phyloP scores from a whole-genome alignment of 2,113 vertebrate genomes.

The Panthera uncia region DNA sequence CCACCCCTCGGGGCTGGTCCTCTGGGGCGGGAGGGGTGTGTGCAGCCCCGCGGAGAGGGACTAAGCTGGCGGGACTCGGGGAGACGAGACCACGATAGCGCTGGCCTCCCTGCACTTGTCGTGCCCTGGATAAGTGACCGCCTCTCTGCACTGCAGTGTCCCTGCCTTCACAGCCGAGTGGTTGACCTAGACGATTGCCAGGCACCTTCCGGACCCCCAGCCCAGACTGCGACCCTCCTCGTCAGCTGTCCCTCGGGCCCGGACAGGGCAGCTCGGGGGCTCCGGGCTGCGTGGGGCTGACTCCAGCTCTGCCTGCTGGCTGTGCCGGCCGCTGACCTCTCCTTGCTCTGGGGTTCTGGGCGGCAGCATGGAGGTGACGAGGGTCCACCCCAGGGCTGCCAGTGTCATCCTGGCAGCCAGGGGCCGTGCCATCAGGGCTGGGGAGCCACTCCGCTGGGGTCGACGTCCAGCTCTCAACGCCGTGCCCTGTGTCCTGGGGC shows the following conservation, averaged over 20 bases:
- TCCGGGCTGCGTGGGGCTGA: not conserved
- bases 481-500: not conserved
- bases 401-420: not conserved
- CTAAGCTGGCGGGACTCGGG: fast-evolving
- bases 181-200: fast-evolving
- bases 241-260: not conserved
- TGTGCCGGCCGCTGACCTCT: not conserved
- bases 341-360: not conserved
- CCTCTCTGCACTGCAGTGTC: not conserved
- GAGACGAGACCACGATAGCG: fast-evolving
- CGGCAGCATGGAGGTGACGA: not conserved
- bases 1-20: fast-evolving
- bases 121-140: too few relatives aligned
- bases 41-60: not conserved
- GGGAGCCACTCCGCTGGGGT: not conserved
- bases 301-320: too few relatives aligned
- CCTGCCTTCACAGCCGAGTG: too few relatives aligned
- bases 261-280: not conserved
- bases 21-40: not conserved
- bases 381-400: not conserved
- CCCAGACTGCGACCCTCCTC: not conserved
- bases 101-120: not conserved
- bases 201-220: not conserved
- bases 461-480: not conserved
- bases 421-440: not conserved